Percentiles rank a stretch among this genome's conserved stretches.
phyloP scores from a whole-genome alignment of 2,888 invertebrate species.

The Nebria salina region DNA sequence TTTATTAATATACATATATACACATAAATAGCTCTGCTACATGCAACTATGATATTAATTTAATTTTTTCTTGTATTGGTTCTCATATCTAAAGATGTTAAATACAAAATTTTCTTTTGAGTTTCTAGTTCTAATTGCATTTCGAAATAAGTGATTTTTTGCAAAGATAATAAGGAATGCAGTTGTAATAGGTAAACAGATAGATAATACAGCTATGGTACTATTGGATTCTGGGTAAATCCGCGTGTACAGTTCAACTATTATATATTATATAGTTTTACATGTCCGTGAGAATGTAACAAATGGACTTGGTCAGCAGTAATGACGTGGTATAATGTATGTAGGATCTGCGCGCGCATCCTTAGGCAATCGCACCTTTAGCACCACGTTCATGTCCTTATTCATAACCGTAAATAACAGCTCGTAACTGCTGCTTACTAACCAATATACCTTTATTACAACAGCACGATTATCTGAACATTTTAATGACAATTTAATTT shows the following conservation, averaged over 20 bases:
- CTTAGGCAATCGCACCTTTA: slow-evolving; percentile 13
- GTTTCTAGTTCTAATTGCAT: too few relatives aligned
- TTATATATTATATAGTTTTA: slow-evolving; percentile 31
- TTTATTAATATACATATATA: too few relatives aligned
- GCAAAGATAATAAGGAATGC: too few relatives aligned
- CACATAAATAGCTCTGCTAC: too few relatives aligned
- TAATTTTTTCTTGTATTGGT: too few relatives aligned
- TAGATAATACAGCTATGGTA: background rate
- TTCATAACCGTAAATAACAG: slow-evolving; percentile 27
- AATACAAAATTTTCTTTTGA: too few relatives aligned
- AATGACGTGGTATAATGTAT: slow-evolving; percentile 31
- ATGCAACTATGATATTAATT: too few relatives aligned
- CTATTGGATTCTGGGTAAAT: slow-evolving; percentile 23
- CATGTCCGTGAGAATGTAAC: slow-evolving; percentile 31
- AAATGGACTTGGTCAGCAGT: slow-evolving; percentile 28
- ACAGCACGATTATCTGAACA: slow-evolving; percentile 13
- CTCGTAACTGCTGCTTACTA: slow-evolving; percentile 14
- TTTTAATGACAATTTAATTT: slow-evolving; percentile 22
- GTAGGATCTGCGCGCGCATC: slow-evolving; percentile 10
- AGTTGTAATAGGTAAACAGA: background rate
- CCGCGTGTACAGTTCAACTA: slow-evolving; percentile 12
- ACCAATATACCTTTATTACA: slow-evolving; percentile 3
- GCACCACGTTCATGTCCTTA: slow-evolving; percentile 4
- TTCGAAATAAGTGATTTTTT: too few relatives aligned
- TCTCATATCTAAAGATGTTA: too few relatives aligned